Percentiles rank a stretch among this genome's conserved stretches.
Evolutionary conservation across 1,140 invertebrate genomes (phyloP).

Genomic region (Drosophila watanabei): DNA sequence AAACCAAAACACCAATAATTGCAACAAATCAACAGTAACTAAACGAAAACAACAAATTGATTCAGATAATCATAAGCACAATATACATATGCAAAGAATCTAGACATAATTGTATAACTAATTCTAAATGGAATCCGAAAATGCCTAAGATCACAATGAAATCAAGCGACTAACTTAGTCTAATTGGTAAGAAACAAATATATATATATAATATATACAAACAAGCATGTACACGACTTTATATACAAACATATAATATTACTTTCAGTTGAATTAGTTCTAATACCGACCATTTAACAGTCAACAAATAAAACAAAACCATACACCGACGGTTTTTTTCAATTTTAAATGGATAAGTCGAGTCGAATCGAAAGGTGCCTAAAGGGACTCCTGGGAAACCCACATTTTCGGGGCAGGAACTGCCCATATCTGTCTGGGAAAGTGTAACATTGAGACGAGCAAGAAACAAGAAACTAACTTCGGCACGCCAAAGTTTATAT

Average conservation of each 20-base stretch:
- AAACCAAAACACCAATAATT: slow-evolving; percentile 30
- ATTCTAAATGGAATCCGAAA: slow-evolving; percentile 34
- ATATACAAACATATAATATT: slow-evolving; percentile 43
- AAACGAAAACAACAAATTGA: slow-evolving; percentile 53
- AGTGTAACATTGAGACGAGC: no score
- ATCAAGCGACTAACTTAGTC: slow-evolving; percentile 57
- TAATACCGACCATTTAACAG: slow-evolving; percentile 57
- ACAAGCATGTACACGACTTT: slow-evolving; percentile 55
- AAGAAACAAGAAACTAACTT: no score
- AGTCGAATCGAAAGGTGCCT: no score
- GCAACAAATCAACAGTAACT: slow-evolving; percentile 15
- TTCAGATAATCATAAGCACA: slow-evolving; percentile 82
- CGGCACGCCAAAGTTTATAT: no score
- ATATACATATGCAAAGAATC: slow-evolving; percentile 49
- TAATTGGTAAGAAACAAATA: slow-evolving; percentile 69
- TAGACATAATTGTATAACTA: slow-evolving; percentile 55
- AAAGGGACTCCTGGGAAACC: no score
- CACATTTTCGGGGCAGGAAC: no score
- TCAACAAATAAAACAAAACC: slow-evolving; percentile 65
- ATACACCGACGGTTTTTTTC: not conserved
- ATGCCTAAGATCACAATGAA: slow-evolving; percentile 53
- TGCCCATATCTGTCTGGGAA: no score
- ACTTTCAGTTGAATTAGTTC: slow-evolving; percentile 71
- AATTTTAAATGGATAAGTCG: not conserved
- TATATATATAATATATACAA: slow-evolving; percentile 51